These are phyloP conservation scores for Melanotaenia duboulayi DNA, from an alignment of 2,113 vertebrate species.

Conservation along the genomic window DNA sequence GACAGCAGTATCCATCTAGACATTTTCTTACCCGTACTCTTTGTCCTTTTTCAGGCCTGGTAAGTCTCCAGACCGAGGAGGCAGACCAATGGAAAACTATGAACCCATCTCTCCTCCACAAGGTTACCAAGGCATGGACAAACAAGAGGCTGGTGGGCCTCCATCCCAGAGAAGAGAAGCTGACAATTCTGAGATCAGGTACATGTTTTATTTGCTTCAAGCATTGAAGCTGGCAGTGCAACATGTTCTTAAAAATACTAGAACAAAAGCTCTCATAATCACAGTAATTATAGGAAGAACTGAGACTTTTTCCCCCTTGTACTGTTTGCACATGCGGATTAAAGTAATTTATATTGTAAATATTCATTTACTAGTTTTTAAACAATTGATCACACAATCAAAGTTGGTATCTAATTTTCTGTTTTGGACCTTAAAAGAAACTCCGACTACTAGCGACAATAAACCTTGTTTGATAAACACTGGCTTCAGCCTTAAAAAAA, in stretches of 20 bases:
- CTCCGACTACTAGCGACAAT: too few relatives aligned
- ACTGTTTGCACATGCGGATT: not conserved
- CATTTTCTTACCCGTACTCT: not conserved
- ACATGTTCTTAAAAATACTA: too few relatives aligned
- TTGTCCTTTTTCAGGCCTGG: slow-evolving; percentile 85
- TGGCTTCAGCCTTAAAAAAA: too few relatives aligned
- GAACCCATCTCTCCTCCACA: slow-evolving; percentile 98
- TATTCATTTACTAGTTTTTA: not conserved
- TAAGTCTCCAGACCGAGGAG: slow-evolving; percentile 94
- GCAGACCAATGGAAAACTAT: slow-evolving; percentile 89
- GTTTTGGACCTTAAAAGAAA: too few relatives aligned
- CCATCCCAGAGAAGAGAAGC: slow-evolving; percentile 87
- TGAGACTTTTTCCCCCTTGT: not conserved
- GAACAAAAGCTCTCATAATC: too few relatives aligned
- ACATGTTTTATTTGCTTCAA: not conserved
- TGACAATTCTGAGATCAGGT: slow-evolving; percentile 94
- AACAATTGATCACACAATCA: not conserved
- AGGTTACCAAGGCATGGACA: slow-evolving; percentile 88
- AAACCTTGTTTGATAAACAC: too few relatives aligned
- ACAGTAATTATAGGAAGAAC: too few relatives aligned
- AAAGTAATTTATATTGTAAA: not conserved
- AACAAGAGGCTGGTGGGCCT: slow-evolving; percentile 87
- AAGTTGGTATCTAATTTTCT: not conserved
- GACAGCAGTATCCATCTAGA: not conserved
- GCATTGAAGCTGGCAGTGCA: not conserved